These are phyloP conservation scores for Tetragonula carbonaria DNA, from an alignment of 2,888 invertebrate genomes.

Conservation along the genomic window DNA sequence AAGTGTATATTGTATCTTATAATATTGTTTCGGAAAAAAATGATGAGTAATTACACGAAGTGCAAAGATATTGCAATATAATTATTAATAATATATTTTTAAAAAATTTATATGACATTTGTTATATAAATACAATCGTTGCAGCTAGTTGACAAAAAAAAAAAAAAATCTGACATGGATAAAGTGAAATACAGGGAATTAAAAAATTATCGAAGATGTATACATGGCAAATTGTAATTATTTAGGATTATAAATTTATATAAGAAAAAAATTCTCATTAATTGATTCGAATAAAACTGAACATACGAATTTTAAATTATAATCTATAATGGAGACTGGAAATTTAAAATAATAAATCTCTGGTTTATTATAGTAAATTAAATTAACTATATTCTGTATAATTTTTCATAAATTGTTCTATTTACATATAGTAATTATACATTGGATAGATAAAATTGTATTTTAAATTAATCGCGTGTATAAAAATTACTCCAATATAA, in stretches of 20 bases:
- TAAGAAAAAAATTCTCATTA: background rate
- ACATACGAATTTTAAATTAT: background rate
- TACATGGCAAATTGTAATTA: background rate
- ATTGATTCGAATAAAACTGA: background rate
- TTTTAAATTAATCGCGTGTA: background rate
- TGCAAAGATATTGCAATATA: background rate
- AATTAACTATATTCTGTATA: too few relatives aligned
- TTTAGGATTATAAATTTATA: background rate
- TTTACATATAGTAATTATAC: background rate
- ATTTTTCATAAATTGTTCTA: background rate
- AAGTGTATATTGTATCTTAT: background rate
- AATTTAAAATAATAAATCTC: slow-evolving; percentile 1
- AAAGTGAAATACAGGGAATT: background rate
- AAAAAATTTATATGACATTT: too few relatives aligned
- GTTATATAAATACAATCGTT: too few relatives aligned
- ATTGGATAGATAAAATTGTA: background rate
- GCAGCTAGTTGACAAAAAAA: too few relatives aligned
- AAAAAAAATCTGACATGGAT: background rate
- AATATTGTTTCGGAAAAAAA: background rate
- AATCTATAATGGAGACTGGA: background rate
- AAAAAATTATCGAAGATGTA: background rate
- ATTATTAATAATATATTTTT: too few relatives aligned
- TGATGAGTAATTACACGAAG: background rate
- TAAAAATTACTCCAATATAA: background rate
- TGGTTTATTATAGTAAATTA: background rate